A percentile compares a stretch with the other conserved stretches of the same genome.
Evolutionary conservation across 1,140 invertebrate genomes (phyloP).

Genomic region (Cardiocondyla obscurior): DNA sequence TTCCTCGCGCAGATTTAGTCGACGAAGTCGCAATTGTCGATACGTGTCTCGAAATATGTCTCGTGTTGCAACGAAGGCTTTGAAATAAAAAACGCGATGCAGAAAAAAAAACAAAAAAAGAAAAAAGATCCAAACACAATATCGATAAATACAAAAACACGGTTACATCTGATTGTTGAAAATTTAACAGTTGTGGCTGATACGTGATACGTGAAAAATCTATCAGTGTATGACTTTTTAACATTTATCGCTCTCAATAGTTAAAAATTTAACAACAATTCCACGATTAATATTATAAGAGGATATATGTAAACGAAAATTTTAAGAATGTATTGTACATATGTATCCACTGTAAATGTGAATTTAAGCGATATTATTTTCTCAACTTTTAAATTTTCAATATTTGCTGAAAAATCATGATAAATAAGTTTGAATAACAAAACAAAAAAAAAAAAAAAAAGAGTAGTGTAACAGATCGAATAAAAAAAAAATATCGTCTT

Average conservation of each 20-base stretch:
- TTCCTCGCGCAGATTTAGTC: background rate
- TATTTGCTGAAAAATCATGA: background rate
- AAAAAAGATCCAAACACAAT: background rate
- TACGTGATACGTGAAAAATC: too few species aligned
- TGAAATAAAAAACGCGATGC: background rate
- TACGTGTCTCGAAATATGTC: background rate
- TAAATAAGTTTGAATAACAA: background rate
- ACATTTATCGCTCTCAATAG: background rate
- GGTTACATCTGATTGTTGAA: background rate
- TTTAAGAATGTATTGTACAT: background rate
- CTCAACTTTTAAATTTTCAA: background rate
- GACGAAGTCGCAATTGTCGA: background rate
- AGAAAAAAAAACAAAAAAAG: background rate
- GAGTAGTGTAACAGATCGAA: background rate
- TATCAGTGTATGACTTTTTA: background rate
- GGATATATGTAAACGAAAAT: background rate
- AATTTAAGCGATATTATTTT: conserved; percentile 8
- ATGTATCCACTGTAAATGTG: background rate
- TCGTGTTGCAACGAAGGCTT: background rate
- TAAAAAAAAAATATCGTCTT: background rate
- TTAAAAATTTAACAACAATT: background rate
- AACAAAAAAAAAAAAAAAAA: background rate
- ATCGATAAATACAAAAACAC: background rate
- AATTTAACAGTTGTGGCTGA: background rate
- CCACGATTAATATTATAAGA: background rate